A percentile compares a stretch with the other conserved stretches of the same genome.
phyloP scores from a whole-genome alignment of 2,113 vertebrate genomes.

The Melanostigma gelatinosum region DNA sequence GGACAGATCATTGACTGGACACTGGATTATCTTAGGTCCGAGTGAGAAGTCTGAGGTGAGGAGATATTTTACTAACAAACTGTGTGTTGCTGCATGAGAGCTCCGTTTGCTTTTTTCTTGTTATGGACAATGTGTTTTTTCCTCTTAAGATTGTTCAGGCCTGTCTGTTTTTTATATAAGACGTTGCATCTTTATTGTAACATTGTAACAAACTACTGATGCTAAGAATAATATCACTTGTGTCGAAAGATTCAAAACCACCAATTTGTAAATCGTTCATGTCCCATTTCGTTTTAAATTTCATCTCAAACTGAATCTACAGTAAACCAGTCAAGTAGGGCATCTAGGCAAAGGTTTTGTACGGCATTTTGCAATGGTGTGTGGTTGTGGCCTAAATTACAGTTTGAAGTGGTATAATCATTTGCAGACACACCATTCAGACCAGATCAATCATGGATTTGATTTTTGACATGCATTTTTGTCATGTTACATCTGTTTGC shows the following conservation, averaged over 20 bases:
- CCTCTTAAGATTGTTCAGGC: background rate
- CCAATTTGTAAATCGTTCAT: background rate
- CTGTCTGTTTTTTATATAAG: background rate
- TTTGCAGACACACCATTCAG: background rate
- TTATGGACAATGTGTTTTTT: background rate
- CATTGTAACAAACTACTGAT: background rate
- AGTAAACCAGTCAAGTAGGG: too few relatives aligned
- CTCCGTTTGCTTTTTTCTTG: background rate
- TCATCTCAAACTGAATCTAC: background rate
- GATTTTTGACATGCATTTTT: background rate
- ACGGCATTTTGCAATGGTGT: fast-evolving
- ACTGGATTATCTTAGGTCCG: background rate
- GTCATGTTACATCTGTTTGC: background rate
- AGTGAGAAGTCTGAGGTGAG: constrained; percentile 33
- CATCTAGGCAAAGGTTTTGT: background rate
- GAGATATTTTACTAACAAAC: background rate
- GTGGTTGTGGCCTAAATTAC: background rate
- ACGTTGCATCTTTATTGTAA: background rate
- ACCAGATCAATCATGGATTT: background rate
- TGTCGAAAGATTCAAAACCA: background rate
- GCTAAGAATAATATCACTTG: too few relatives aligned
- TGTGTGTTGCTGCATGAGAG: background rate
- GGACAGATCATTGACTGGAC: background rate
- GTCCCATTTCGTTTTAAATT: background rate
- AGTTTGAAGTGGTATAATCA: too few relatives aligned